Base-by-base conservation (phyloP, 2,888 invertebrate species). In the Lycophotia porphyrea region DNA sequence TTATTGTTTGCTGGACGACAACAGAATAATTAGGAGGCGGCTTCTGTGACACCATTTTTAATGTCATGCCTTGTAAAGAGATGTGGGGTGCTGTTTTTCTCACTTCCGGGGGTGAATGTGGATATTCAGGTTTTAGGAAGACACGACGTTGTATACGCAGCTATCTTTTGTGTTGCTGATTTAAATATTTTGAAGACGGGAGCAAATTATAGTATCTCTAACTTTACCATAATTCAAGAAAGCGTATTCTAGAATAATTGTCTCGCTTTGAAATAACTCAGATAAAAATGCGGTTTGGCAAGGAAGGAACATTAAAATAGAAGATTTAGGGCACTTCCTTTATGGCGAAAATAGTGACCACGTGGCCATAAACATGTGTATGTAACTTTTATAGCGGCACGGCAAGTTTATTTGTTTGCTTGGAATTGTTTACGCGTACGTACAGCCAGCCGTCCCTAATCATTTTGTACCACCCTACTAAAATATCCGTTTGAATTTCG, bases 1-100 rank as follows among this genome's bases (percentile, higher is more conserved):
- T 88, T 88, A 90, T 90, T 86, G 84, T 81, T 67, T 71, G 52
- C 68, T 80, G 81, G 65, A 87, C 82, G 85, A 65, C 63, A 42
- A 4, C 65, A 11, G 87, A 87, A 87, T 88, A 74, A 74, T 78
- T 82, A 78, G 73, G 64, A 65, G 71, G 7, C 64, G 60, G 52
- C 60, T 65, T 63, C 31, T 64, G 42, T 61, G 73, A 64, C 76
- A 71, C 67, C 81, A 70, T 72, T 84, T 84, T 78, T 60, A 61
- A 84, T 68, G 63, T 47, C 42, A 52, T 31, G 31, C 36, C 13
- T 44, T 36, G n/a, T 65, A 21, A 31, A 67, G 34, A 55, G 31
- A 82, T 61, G 18, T 1, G 5, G 7, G 24, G 4, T 58, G 27
- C 11, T 60, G 24, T 34, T 67, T 55, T 61, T 65, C 24, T 39